A percentile compares a stretch with the other conserved stretches of the same genome.
phyloP scores from a whole-genome alignment of 1,140 invertebrate genomes.

The Temnothorax longispinosus region DNA sequence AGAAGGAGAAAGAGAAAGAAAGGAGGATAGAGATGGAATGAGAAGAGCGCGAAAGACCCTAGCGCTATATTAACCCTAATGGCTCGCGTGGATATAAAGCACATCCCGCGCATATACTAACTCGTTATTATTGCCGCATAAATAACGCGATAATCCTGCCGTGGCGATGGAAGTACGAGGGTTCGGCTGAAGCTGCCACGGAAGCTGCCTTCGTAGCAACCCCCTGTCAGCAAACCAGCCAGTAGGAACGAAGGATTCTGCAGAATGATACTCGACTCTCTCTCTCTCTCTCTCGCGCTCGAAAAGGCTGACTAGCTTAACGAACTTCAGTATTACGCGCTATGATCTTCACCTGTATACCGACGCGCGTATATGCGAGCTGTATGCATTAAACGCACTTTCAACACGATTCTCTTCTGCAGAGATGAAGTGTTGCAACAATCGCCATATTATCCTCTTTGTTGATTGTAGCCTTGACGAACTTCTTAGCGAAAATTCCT shows the following conservation, averaged over 20 bases:
- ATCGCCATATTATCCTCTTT: background rate
- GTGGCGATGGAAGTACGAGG: slow-evolving; percentile 79
- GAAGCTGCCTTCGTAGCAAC: slow-evolving; percentile 52
- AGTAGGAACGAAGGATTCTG: slow-evolving; percentile 52
- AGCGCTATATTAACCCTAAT: slow-evolving; percentile 85
- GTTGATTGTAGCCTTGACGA: background rate
- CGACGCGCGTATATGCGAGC: background rate
- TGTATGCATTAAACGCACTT: slow-evolving; percentile 23
- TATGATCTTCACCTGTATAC: slow-evolving; percentile 26
- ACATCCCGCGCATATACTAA: slow-evolving; percentile 85
- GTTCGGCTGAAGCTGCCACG: slow-evolving; percentile 53
- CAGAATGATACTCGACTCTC: slow-evolving; percentile 50
- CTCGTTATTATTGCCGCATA: slow-evolving; percentile 86
- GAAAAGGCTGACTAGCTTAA: slow-evolving; percentile 52
- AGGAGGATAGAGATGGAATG: slow-evolving; percentile 6
- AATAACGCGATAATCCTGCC: slow-evolving; percentile 85
- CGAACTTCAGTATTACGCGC: slow-evolving; percentile 44
- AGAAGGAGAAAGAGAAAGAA: slow-evolving; percentile 9
- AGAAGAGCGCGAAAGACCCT: slow-evolving; percentile 64
- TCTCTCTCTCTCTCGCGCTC: slow-evolving; percentile 15
- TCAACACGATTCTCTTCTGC: slow-evolving; percentile 6
- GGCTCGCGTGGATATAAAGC: slow-evolving; percentile 85
- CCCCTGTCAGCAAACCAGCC: slow-evolving; percentile 48
- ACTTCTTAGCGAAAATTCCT: background rate
- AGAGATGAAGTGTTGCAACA: background rate